These are phyloP conservation scores for Teleogryllus occipitalis DNA, from an alignment of 1,140 invertebrate species.

Conservation along the genomic window DNA sequence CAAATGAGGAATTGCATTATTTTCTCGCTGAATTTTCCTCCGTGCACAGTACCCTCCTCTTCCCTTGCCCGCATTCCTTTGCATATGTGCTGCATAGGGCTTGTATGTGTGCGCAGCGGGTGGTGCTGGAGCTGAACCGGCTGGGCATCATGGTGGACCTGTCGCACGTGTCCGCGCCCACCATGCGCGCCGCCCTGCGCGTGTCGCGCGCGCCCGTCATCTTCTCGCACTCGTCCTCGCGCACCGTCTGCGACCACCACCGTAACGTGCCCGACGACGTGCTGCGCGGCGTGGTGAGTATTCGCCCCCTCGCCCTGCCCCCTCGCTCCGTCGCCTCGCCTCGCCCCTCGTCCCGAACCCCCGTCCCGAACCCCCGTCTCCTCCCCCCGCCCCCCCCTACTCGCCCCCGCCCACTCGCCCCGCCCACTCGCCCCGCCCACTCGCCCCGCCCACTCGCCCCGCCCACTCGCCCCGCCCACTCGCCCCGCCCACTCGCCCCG, in stretches of 20 bases:
- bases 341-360: too few relatives aligned
- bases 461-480: too few relatives aligned
- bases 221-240: conserved; percentile 81
- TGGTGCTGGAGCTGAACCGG: conserved; percentile 76
- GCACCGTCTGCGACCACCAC: conserved; percentile 71
- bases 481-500: too few relatives aligned
- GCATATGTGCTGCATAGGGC: background rate
- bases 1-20: background rate
- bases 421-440: too few relatives aligned
- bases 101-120: conserved; percentile 45
- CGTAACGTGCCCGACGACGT: conserved; percentile 81
- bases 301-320: too few relatives aligned
- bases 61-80: background rate
- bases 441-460: too few relatives aligned
- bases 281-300: conserved; percentile 65
- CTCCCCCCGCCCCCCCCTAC: too few relatives aligned
- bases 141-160: conserved; percentile 88
- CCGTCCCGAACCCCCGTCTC: too few relatives aligned
- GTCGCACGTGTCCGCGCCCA: conserved; percentile 73
- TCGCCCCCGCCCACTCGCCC: too few relatives aligned
- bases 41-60: background rate
- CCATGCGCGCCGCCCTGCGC: conserved; percentile 67
- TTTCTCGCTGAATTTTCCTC: background rate
- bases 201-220: conserved; percentile 74
- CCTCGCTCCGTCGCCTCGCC: too few relatives aligned